These are phyloP conservation scores for Chanos chanos DNA, from an alignment of 2,797 vertebrate genomes.

Conservation along the genomic window DNA sequence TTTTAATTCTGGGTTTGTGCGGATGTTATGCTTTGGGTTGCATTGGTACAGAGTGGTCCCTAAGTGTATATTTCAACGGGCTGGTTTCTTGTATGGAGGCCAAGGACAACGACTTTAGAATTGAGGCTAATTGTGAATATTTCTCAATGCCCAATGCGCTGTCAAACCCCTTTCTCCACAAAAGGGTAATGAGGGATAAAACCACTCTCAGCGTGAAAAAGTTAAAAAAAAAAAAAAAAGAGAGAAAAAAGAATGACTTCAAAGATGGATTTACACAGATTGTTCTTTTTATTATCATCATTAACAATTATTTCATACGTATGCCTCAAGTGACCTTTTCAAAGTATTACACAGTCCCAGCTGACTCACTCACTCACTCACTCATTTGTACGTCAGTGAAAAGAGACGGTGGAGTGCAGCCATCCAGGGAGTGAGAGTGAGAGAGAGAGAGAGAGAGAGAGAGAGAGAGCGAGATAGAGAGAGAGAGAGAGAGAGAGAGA, in stretches of 20 bases:
- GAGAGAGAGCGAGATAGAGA: conserved; percentile 12
- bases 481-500: conserved; percentile 6
- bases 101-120: no score
- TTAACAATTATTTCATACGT: conserved; percentile 75
- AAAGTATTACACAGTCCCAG: conserved; percentile 72
- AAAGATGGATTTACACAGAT: conserved; percentile 66
- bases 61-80: no score
- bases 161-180: conserved; percentile 39
- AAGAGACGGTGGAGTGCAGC: conserved; percentile 67
- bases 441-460: neutral
- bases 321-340: conserved; percentile 69
- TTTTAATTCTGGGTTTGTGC: no score
- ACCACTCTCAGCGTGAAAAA: conserved; percentile 54
- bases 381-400: conserved; percentile 66
- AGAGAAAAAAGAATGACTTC: conserved; percentile 49
- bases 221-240: conserved; percentile 1
- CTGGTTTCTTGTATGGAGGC: no score
- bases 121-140: neutral
- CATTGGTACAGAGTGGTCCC: no score
- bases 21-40: no score
- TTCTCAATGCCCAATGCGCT: conserved; percentile 35
- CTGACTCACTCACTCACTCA: conserved; percentile 71
- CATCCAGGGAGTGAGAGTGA: conserved; percentile 27
- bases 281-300: conserved; percentile 78
- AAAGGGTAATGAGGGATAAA: conserved; percentile 61